These are phyloP conservation scores for Lagopus leucura DNA, from an alignment of 2,113 vertebrate genomes.

Conservation along the genomic window DNA sequence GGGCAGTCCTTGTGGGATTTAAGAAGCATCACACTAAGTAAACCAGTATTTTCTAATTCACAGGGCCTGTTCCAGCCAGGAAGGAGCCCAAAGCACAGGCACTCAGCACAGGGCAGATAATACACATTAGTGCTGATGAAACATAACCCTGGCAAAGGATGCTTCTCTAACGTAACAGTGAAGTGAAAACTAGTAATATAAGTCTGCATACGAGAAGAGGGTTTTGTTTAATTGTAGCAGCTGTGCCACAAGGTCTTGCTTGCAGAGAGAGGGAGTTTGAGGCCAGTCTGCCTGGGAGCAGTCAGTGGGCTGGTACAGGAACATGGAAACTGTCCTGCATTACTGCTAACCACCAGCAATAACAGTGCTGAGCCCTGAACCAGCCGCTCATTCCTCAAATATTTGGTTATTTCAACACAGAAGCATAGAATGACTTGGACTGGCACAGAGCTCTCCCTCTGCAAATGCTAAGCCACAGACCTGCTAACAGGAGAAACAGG, in stretches of 20 bases:
- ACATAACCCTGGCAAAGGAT: not conserved
- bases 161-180: not conserved
- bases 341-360: not conserved
- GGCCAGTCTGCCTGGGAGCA: not conserved
- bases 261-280: not conserved
- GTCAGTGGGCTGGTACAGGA: not conserved
- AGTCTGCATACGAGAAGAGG: not conserved
- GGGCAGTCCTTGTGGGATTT: not conserved
- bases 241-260: accelerated
- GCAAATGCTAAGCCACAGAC: not conserved
- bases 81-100: not conserved
- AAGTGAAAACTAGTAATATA: not conserved
- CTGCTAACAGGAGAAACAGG: not conserved
- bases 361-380: not conserved
- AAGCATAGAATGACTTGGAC: not conserved
- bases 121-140: not conserved
- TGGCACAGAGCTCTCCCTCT: not conserved
- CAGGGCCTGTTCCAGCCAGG: not conserved
- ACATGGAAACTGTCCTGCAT: not conserved
- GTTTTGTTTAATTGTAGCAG: not conserved
- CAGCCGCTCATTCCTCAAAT: not conserved
- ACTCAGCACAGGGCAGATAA: not conserved
- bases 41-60: not conserved
- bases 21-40: not conserved
- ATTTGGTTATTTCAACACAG: not conserved